Base-by-base conservation (phyloP, 2,113 vertebrate genomes). In the Sardina pilchardus region DNA sequence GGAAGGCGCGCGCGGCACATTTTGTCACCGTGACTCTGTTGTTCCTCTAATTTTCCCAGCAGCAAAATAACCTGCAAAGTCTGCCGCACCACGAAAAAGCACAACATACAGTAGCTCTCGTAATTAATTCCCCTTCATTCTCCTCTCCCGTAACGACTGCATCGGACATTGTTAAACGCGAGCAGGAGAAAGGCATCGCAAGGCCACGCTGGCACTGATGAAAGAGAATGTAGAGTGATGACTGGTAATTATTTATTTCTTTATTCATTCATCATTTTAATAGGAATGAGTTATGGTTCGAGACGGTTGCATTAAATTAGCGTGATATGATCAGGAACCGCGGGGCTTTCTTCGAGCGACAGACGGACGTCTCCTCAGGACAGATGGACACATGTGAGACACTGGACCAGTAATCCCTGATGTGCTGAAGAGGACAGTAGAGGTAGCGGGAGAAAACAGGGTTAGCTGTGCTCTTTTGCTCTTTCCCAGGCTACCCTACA, bases 251-350 rank as follows among this genome's bases (percentile, higher is more conserved):
- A 26, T 63, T n/a, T 56, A n/a, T 63, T 26, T 63, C 5, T 56
- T 83, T 56, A 53, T 50, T 4, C n/a, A 82, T 50, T 34, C 48
- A 39, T 56, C 34, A 48, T 56, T 50, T 82, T 53, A 50, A 83
- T 53, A 83, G 42, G 24, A 43, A 59, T 63, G 82, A 56, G 30
- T 83, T 59, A 48, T 19, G 45, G 17, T 48, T 50, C 12, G 82
- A 24, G 39, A 24, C 30, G 56, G 43, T 56, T 48, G 56, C 82
- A 56, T 36, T 83, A 83, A 83, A 83, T 53, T 59, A 59, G 26
- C 4, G 17, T 39, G 47, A 36, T 56, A 50, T 56, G 48, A 83
- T 21, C 48, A 50, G 30, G 56, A 43, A 30, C 17, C 39, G 9
- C 26, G 39, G 17, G 9, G 48, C 26, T 14, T 53, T 50, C 45